phyloP scores from a whole-genome alignment of 2,888 invertebrate species.

The Octodonta nipae region DNA sequence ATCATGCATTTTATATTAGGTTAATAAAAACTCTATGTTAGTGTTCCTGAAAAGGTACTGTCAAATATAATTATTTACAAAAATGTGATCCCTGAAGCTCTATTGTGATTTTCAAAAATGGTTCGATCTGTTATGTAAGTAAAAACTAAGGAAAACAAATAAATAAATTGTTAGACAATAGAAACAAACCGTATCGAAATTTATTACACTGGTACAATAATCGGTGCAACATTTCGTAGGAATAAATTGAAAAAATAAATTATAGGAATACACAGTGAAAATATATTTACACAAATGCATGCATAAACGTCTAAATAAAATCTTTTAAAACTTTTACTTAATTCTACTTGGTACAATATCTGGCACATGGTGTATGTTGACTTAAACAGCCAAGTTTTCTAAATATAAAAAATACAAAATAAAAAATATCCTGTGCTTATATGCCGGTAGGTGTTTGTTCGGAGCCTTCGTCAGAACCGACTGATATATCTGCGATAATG shows the following conservation, averaged over 20 bases:
- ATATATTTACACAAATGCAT: slow-evolving; percentile 4
- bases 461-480: slow-evolving; percentile 46
- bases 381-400: slow-evolving; percentile 25
- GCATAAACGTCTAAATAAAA: slow-evolving; percentile 8
- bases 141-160: slow-evolving; percentile 3
- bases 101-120: slow-evolving; percentile 11
- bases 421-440: slow-evolving; percentile 15
- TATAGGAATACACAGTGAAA: background rate
- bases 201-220: too few relatives aligned
- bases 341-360: slow-evolving; percentile 27
- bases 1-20: slow-evolving; percentile 22
- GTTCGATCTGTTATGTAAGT: slow-evolving; percentile 4
- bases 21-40: slow-evolving; percentile 7
- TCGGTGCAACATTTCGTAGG: too few relatives aligned
- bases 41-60: slow-evolving; percentile 12
- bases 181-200: slow-evolving; percentile 1
- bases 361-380: slow-evolving; percentile 33
- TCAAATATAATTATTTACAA: slow-evolving; percentile 13
- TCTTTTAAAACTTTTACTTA: slow-evolving; percentile 20
- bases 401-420: slow-evolving; percentile 14
- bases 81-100: slow-evolving; percentile 18
- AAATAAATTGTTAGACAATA: slow-evolving; percentile 1
- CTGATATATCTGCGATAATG: slow-evolving; percentile 60
- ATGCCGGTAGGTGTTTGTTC: slow-evolving; percentile 29
- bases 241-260: too few relatives aligned